Evolutionary conservation across 2,113 vertebrate genomes (phyloP).

Genomic region (Anhinga anhinga): DNA sequence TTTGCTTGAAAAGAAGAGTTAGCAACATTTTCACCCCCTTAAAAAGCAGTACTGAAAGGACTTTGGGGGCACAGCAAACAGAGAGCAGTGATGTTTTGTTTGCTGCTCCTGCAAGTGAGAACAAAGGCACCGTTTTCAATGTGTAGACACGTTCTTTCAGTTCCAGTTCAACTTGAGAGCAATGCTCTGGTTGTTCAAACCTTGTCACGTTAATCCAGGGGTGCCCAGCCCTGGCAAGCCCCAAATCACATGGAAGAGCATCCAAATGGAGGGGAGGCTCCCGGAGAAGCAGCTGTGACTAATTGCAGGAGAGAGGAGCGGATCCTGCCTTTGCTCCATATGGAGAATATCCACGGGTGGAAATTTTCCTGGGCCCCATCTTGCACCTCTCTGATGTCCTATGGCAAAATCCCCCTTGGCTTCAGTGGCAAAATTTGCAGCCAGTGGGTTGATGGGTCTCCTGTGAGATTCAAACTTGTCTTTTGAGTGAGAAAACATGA

Average conservation of each 20-base stretch:
- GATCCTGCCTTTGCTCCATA: not conserved
- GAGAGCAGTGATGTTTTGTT: conserved; percentile 21
- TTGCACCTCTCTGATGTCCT: not conserved
- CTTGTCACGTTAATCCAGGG: not conserved
- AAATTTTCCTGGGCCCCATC: not conserved
- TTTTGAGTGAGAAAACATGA: not conserved
- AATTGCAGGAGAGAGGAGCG: not conserved
- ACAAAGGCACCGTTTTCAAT: conserved; percentile 24
- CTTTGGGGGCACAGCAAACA: not conserved
- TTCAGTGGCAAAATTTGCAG: not conserved
- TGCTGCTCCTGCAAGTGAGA: not conserved
- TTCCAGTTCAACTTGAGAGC: not conserved
- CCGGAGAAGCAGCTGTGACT: not conserved
- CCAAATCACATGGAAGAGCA: not conserved
- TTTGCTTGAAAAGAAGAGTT: conserved; percentile 11
- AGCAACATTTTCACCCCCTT: conserved; percentile 25
- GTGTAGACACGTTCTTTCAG: not conserved
- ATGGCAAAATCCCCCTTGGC: not conserved
- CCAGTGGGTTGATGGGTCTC: not conserved
- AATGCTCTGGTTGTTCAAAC: not conserved
- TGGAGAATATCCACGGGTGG: not conserved
- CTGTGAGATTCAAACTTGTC: not conserved
- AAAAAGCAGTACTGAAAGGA: conserved; percentile 27
- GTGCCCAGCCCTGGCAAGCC: not conserved
- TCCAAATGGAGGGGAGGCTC: not conserved